Evolutionary conservation across 2,888 invertebrate genomes (phyloP).

Genomic region (Ypsolopha sequella): DNA sequence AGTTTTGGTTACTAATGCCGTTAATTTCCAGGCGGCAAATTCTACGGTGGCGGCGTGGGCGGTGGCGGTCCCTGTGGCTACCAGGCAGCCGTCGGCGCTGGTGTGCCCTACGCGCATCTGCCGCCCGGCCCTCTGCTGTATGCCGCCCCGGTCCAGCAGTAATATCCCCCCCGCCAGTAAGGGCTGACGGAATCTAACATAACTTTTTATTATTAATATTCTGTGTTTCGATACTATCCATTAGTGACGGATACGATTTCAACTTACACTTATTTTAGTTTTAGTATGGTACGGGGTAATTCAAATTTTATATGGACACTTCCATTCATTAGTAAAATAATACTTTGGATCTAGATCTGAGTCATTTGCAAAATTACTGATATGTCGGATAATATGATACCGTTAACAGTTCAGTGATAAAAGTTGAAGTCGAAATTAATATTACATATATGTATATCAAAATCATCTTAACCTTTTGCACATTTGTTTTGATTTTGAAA

Average conservation of each 20-base stretch:
- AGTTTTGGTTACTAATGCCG: not conserved
- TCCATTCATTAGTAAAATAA: not conserved
- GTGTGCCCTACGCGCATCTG: slow-evolving; percentile 73
- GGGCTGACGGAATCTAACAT: not conserved
- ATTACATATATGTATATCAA: not conserved
- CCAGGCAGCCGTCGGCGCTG: slow-evolving; percentile 74
- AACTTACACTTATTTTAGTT: not conserved
- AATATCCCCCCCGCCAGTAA: slow-evolving; percentile 28
- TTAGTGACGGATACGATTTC: not conserved
- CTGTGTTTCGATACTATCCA: not conserved
- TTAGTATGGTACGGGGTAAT: not conserved
- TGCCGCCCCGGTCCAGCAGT: slow-evolving; percentile 81
- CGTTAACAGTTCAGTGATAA: not conserved
- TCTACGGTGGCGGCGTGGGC: slow-evolving; percentile 78
- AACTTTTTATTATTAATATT: not conserved
- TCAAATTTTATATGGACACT: not conserved
- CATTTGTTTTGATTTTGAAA: not conserved
- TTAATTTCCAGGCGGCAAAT: slow-evolving; percentile 74
- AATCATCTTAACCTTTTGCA: not conserved
- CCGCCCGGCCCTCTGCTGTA: slow-evolving; percentile 69
- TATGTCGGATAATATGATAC: no score
- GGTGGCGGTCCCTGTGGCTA: slow-evolving; percentile 73
- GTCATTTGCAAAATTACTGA: not conserved
- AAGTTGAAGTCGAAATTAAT: not conserved
- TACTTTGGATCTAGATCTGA: not conserved